A percentile compares a stretch with the other conserved stretches of the same genome.
phyloP scores from a whole-genome alignment of 1,140 invertebrate genomes.

The Saccostrea cuccullata region DNA sequence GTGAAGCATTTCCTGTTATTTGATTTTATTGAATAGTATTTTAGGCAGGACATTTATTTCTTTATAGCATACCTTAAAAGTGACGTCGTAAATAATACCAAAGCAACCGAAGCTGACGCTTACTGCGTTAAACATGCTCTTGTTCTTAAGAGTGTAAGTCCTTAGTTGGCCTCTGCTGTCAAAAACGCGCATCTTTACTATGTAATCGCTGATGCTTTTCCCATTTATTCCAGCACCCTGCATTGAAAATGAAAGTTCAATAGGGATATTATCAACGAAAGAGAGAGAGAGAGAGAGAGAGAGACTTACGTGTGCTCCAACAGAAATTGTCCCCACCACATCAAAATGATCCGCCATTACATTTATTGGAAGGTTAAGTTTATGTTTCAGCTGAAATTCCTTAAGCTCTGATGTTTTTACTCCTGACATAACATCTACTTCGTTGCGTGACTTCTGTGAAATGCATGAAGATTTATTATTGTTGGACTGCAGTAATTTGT shows the following conservation, averaged over 20 bases:
- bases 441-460: not conserved
- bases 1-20: too few species aligned
- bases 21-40: too few species aligned
- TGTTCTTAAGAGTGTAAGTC: constrained; percentile 35
- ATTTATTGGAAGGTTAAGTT: constrained; percentile 38
- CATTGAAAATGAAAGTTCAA: not conserved
- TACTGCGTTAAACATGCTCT: constrained; percentile 15
- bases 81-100: constrained; percentile 45
- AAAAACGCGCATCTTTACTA: constrained; percentile 46
- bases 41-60: not conserved
- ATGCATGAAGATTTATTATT: not conserved
- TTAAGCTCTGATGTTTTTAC: constrained; percentile 45
- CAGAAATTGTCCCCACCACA: constrained; percentile 36
- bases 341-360: constrained; percentile 36
- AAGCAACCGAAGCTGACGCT: constrained; percentile 38
- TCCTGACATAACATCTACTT: constrained; percentile 46
- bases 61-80: not conserved
- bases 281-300: not conserved
- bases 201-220: constrained; percentile 3
- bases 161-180: constrained; percentile 29
- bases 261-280: not conserved
- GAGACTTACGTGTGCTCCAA: constrained; percentile 47
- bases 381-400: constrained; percentile 42
- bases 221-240: constrained; percentile 34
- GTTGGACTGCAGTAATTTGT: too few species aligned